These are phyloP conservation scores for Scaptomyza polygonia DNA, from an alignment of 2,888 invertebrate species.

Conservation along the genomic window DNA sequence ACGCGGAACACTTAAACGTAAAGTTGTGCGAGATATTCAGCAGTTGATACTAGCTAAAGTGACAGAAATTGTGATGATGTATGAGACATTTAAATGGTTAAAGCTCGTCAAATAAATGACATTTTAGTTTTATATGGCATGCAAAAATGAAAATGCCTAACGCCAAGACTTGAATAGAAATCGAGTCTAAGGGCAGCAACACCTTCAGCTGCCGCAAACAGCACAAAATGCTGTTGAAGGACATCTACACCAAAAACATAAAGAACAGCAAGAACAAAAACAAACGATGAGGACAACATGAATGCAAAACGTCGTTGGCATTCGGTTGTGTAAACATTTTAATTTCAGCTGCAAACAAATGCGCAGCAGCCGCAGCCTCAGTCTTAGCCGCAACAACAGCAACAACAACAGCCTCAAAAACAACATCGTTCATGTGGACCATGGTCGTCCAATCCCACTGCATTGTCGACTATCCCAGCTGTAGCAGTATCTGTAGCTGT, in stretches of 20 bases:
- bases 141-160: constrained; percentile 44
- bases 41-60: neutral
- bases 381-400: constrained; percentile 14
- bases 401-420: constrained; percentile 24
- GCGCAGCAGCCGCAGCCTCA: constrained; percentile 61
- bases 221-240: constrained; percentile 55
- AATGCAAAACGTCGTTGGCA: constrained; percentile 73
- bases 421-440: constrained; percentile 63
- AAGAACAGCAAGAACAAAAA: constrained; percentile 17
- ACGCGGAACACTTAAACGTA: constrained; percentile 17
- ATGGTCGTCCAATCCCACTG: constrained; percentile 63
- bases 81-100: constrained; percentile 41
- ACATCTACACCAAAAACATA: constrained; percentile 48
- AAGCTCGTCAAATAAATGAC: constrained; percentile 49
- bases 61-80: constrained; percentile 46
- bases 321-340: constrained; percentile 77
- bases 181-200: constrained; percentile 29
- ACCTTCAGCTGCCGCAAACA: constrained; percentile 53
- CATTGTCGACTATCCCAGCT: constrained; percentile 34
- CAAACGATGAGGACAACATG: constrained; percentile 51
- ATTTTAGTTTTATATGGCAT: constrained; percentile 45
- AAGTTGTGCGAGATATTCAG: neutral
- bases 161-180: constrained; percentile 45
- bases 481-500: constrained; percentile 1
- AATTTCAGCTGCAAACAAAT: constrained; percentile 77